Base-by-base conservation (phyloP, 2,113 vertebrate genomes). In the Brevimyrus niger region DNA sequence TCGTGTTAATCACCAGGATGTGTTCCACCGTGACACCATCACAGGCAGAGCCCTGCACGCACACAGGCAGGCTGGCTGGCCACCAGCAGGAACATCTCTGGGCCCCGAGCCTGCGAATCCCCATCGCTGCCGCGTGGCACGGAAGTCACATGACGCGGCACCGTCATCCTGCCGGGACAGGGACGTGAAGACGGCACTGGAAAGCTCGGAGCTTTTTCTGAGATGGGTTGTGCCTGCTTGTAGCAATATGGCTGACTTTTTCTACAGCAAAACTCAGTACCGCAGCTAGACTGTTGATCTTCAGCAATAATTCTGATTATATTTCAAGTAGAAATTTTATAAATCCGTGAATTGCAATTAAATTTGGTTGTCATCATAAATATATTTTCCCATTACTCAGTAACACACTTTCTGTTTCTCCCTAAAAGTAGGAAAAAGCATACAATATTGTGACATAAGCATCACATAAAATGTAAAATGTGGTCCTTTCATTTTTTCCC, bases 1-100 rank as follows among this genome's bases (percentile, higher is more conserved):
- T 76, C 92, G 93, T 92, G 91, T 92, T 92, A 91, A 93, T 91
- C 13, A 90, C 89, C 7, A 89, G 46, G 85, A 23, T 19, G 19
- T 84, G 82, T 84, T 84, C 80, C 80, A 21, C 10, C 27, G 3
- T 50, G 48, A 31, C 47, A 48, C 84, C 15, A 15, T 31, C 11
- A 3, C 46, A 86, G n/a, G 84, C 48, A 53, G 48, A 31, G 46
- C 38, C 76, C 15, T 44, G 61, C 61, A 69, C 61, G 3, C 19
- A 82, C 31, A 82, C 76, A 8, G 4, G 15, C 31, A 21, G 17
- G 76, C 76, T 4, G 9, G 61, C 61, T 10, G n/a, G n/a, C n/a
- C 35, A 82, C 31, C 31, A 23, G 6, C 19, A 82, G 83, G 76
- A 21, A 21, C 76, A 82, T 44, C 85, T 35, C 85, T 35, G 47